These are phyloP conservation scores for Synanthedon andrenaeformis DNA, from an alignment of 2,888 invertebrate genomes.

Conservation along the genomic window DNA sequence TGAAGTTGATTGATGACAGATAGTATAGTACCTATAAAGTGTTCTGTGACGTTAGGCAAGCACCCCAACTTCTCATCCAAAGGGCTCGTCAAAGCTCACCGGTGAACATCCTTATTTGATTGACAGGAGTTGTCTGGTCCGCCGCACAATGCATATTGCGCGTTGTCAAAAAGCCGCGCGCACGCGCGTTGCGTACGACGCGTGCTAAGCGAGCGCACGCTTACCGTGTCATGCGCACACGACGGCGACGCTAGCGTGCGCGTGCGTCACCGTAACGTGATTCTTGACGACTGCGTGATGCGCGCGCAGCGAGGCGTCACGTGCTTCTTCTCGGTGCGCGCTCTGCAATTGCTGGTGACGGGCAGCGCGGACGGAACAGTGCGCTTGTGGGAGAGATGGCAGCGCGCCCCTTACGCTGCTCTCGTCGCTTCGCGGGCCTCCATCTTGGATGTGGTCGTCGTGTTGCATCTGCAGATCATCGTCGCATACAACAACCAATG, in stretches of 20 bases:
- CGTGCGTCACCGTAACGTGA: slow-evolving; percentile 55
- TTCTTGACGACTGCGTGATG: slow-evolving; percentile 63
- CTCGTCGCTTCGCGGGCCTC: slow-evolving; percentile 21
- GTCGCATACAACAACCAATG: slow-evolving; percentile 68
- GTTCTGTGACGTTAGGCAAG: no score
- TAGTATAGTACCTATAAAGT: no score
- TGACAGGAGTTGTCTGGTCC: slow-evolving; percentile 61
- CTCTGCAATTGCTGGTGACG: slow-evolving; percentile 62
- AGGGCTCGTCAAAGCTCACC: no score
- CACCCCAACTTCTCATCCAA: no score
- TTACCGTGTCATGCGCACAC: slow-evolving; percentile 68
- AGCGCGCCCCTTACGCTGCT: slow-evolving; percentile 26
- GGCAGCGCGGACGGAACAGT: slow-evolving; percentile 68
- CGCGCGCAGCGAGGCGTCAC: slow-evolving; percentile 70
- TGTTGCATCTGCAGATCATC: slow-evolving; percentile 55
- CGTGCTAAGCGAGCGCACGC: slow-evolving; percentile 49
- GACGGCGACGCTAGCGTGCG: slow-evolving; percentile 64
- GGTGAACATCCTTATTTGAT: no score
- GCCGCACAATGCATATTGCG: slow-evolving; percentile 58
- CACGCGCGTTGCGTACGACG: slow-evolving; percentile 63
- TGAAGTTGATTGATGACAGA: no score
- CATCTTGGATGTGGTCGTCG: slow-evolving; percentile 65
- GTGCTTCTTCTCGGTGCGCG: slow-evolving; percentile 64
- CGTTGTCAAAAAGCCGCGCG: slow-evolving; percentile 41
- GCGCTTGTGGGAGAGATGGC: slow-evolving; percentile 68